A percentile compares a stretch with the other conserved stretches of the same genome.
Conservation (phyloP, 2,113 vertebrate genomes). For the Bucco capensis region DNA sequence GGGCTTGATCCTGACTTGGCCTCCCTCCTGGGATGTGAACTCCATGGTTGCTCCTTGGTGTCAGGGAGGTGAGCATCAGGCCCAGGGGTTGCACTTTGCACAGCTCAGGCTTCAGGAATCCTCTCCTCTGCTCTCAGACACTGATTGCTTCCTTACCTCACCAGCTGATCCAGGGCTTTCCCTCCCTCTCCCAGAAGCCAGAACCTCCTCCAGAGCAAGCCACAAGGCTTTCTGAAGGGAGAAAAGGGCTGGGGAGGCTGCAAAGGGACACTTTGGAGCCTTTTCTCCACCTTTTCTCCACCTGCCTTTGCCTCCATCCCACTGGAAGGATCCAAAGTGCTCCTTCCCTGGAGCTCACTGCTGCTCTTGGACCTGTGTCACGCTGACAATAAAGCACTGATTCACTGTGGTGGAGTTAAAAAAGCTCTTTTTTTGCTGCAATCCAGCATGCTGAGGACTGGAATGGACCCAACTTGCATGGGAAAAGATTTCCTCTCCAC, state of each 20-base stretch:
- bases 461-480: too few relatives aligned
- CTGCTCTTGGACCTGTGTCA: background rate
- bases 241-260: background rate
- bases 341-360: background rate
- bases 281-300: background rate
- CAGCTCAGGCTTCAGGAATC: background rate
- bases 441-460: too few relatives aligned
- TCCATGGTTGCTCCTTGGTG: background rate
- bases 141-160: background rate
- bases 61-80: background rate
- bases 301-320: accelerated
- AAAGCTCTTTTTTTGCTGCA: background rate
- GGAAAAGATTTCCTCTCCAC: too few relatives aligned
- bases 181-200: background rate
- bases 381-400: slow-evolving; percentile 36
- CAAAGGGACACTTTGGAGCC: accelerated
- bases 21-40: background rate
- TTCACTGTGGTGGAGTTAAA: slow-evolving; percentile 39
- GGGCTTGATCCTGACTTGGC: background rate
- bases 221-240: background rate
- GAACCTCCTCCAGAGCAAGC: background rate
- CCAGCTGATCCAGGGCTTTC: background rate
- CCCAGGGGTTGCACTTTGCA: background rate
- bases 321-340: accelerated
- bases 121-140: accelerated